These are phyloP conservation scores for Diorhabda carinulata DNA, from an alignment of 1,140 invertebrate species.

Conservation along the genomic window DNA sequence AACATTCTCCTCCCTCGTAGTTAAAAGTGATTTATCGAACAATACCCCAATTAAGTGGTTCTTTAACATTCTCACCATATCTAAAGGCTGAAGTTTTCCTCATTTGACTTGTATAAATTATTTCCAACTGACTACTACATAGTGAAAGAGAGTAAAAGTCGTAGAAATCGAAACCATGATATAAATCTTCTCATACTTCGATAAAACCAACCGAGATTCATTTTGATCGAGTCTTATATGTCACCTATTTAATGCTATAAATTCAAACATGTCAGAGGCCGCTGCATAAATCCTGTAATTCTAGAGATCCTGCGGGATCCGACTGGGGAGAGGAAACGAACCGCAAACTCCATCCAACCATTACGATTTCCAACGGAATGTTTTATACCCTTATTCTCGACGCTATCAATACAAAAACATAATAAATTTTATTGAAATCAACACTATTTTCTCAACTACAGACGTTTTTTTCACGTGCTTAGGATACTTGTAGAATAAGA, in stretches of 20 bases:
- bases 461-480: background rate
- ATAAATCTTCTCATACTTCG: background rate
- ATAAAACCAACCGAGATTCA: conserved; percentile 8
- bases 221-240: conserved; percentile 20
- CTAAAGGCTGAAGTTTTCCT: too few relatives aligned
- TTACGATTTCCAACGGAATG: conserved; percentile 15
- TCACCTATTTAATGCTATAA: conserved; percentile 22
- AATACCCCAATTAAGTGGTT: too few relatives aligned
- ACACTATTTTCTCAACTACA: background rate
- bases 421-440: conserved; percentile 19
- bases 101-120: too few relatives aligned
- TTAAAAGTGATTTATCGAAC: too few relatives aligned
- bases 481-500: too few relatives aligned
- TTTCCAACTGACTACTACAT: too few relatives aligned
- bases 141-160: too few relatives aligned
- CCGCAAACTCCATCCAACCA: conserved; percentile 19
- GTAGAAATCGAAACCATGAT: background rate
- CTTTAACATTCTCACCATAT: too few relatives aligned
- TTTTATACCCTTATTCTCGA: conserved; percentile 11
- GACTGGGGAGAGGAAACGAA: conserved; percentile 17
- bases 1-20: too few relatives aligned
- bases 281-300: conserved; percentile 20
- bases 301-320: conserved; percentile 16
- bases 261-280: conserved; percentile 16
- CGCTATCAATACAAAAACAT: conserved; percentile 10